A percentile compares a stretch with the other conserved stretches of the same genome.
These are phyloP conservation scores for Ceuthmochares aereus DNA, from an alignment of 2,113 vertebrate species.

Conservation along the genomic window DNA sequence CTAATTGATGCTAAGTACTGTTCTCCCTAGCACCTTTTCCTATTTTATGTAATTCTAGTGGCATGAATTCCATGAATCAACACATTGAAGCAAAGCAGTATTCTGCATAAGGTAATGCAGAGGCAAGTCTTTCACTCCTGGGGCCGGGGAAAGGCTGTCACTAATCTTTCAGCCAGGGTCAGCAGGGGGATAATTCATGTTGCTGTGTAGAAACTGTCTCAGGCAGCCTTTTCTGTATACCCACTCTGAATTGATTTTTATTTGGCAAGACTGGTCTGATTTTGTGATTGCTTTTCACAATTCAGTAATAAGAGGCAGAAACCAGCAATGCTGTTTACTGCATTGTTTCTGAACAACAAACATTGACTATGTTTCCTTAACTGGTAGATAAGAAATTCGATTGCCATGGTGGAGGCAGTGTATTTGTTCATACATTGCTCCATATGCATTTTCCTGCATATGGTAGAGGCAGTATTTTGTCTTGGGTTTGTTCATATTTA, in stretches of 20 bases:
- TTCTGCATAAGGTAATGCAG: neutral
- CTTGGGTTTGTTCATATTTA: neutral
- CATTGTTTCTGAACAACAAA: neutral
- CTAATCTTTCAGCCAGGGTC: neutral
- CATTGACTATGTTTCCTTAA: neutral
- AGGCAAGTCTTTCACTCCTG: neutral
- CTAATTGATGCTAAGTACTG: neutral
- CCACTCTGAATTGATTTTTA: neutral
- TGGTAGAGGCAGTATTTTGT: neutral
- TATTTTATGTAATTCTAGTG: neutral
- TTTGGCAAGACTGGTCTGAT: neutral
- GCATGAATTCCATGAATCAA: neutral
- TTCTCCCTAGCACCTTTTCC: neutral
- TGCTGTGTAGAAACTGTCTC: neutral
- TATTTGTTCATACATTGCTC: neutral
- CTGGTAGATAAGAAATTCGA: neutral
- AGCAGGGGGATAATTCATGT: fast-evolving
- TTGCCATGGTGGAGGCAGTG: neutral
- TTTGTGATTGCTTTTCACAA: neutral
- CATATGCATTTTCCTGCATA: neutral
- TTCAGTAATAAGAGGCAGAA: neutral
- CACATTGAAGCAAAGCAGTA: neutral
- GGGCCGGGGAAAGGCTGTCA: neutral
- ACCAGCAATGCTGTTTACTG: neutral
- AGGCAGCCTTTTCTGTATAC: neutral